Base-by-base conservation (phyloP, 64 coral and sea anemone genomes). In the Trachythela sp. region DNA sequence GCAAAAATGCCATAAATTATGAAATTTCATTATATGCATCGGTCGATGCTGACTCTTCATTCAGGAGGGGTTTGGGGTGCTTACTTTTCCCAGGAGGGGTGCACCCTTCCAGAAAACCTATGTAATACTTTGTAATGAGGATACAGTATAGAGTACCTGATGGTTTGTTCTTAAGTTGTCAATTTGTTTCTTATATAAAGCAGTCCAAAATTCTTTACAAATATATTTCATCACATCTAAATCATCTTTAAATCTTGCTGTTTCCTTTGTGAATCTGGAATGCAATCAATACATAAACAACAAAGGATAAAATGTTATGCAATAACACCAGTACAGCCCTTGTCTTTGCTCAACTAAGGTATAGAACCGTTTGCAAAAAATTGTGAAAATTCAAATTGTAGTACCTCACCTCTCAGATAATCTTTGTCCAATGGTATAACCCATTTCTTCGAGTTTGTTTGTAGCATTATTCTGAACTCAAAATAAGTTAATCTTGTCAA, bases 151-250 rank as follows among this genome's bases (percentile, higher is more conserved):
- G 24, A 17, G 42, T 97, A 99, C 96, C 96, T 99, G 96, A 39
- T 99, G 96, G 38, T 99, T 99, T 40, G 96, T 99, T 92, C 96
- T 86, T 36, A 99, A 84, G 50, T 94, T 99, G 51, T 99, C 96
- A 86, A 99, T 92, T 89, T 99, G 96, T 48, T 94, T 94, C 72
- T 99, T 99, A 59, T 92, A 99, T 60, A 99, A 88, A 71, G 94
- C 93, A 11, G 91, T 99, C 96, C 96, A 99, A 89, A 99, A 99
- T 56, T 99, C 96, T 92, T 99, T 99, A 88, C 96, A 99, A 35
- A 99, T 94, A 39, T 91, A 99, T 84, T 99, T 99, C 96, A 99
- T 99, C 17, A 99, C 93, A 84, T 99, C 96, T 22, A 99, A 88
- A 39, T 99, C 96, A 85, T 99, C 96, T 86, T 99, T 99, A 59